Percentiles rank a stretch among this genome's conserved stretches.
Evolutionary conservation across 2,113 vertebrate species (phyloP).

Genomic region (Recurvirostra avosetta): DNA sequence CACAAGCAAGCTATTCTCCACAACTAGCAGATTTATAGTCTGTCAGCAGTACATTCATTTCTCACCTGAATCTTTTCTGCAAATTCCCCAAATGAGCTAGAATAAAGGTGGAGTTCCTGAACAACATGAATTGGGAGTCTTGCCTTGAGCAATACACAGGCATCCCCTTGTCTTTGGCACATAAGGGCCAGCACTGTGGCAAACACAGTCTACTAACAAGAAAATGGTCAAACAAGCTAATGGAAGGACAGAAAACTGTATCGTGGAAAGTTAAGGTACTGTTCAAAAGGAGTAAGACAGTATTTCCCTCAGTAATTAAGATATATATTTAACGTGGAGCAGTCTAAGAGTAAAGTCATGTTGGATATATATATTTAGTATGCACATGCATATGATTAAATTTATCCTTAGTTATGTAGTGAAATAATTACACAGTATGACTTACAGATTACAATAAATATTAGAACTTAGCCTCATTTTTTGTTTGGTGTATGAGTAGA

Average conservation of each 20-base stretch:
- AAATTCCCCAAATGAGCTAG: background rate
- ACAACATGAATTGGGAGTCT: background rate
- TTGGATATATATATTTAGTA: background rate
- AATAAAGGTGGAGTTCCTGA: background rate
- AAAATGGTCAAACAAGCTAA: background rate
- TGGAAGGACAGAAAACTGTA: background rate
- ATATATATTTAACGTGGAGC: rapidly evolving
- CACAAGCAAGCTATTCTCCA: background rate
- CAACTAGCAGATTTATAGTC: background rate
- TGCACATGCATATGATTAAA: rapidly evolving
- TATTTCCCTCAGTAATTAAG: background rate
- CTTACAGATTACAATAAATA: background rate
- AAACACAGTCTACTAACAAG: background rate
- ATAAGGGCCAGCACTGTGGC: background rate
- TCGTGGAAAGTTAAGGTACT: background rate
- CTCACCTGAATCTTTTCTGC: background rate
- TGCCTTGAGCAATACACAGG: background rate
- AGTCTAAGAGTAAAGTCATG: background rate
- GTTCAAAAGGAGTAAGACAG: background rate
- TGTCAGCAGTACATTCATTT: background rate
- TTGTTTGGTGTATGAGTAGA: constrained; percentile 6
- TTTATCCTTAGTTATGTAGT: background rate
- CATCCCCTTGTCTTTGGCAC: background rate
- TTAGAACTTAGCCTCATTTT: background rate
- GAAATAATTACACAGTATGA: background rate